These are phyloP conservation scores for Brachionichthys hirsutus DNA, from an alignment of 2,113 vertebrate genomes.

Conservation along the genomic window DNA sequence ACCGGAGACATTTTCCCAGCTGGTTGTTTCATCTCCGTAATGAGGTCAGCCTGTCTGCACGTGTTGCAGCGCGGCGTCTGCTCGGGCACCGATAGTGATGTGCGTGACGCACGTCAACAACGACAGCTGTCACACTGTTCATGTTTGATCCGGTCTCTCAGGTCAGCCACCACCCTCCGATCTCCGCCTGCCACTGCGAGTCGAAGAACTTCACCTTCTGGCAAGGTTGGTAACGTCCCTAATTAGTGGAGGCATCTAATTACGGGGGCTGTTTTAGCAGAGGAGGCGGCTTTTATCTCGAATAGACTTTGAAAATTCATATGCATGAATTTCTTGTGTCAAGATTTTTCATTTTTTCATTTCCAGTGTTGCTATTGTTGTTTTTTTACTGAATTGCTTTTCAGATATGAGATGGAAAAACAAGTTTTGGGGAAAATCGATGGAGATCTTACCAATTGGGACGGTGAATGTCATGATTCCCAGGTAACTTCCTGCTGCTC, in stretches of 20 bases:
- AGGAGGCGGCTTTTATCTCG: neutral
- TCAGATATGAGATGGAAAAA: slow-evolving; percentile 99
- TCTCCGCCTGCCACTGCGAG: slow-evolving; percentile 99
- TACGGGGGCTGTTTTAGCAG: slow-evolving; percentile 8
- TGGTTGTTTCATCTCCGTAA: neutral
- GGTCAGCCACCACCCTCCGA: slow-evolving; percentile 99
- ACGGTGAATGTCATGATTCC: slow-evolving; percentile 91
- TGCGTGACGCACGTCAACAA: neutral
- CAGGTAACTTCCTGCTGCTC: slow-evolving; percentile 79
- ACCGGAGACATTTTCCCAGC: neutral
- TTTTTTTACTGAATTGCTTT: slow-evolving; percentile 32
- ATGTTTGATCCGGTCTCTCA: slow-evolving; percentile 66
- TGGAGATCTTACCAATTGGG: slow-evolving; percentile 97
- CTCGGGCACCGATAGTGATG: neutral
- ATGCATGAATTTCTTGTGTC: neutral
- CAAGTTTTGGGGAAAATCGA: slow-evolving; percentile 99
- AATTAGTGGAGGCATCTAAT: slow-evolving; percentile 23
- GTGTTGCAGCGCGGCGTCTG: too few species aligned
- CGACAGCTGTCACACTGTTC: slow-evolving; percentile 34
- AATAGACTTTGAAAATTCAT: too few species aligned
- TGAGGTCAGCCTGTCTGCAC: neutral
- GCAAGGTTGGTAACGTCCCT: slow-evolving; percentile 85
- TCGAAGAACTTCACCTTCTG: slow-evolving; percentile 99
- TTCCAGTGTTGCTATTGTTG: too few species aligned
- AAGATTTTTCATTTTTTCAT: too few species aligned